Conservation (phyloP, 2,797 vertebrate genomes). For the Enteromius thamalakanensis region DNA sequence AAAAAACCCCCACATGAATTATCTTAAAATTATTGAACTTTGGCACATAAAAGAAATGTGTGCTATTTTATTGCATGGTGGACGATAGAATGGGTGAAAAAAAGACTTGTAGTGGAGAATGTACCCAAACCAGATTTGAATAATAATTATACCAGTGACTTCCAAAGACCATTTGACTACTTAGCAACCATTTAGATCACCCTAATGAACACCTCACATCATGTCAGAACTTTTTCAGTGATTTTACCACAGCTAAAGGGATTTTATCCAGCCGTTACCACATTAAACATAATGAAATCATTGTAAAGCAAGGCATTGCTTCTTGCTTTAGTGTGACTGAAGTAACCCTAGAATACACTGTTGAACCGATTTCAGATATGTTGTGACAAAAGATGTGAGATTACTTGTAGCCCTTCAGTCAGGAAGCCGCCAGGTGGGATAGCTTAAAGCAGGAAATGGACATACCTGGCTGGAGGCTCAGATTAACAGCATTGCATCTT, state of each 20-base stretch:
- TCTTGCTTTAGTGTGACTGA: background rate
- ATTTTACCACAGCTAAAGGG: background rate
- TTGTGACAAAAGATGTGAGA: constrained; percentile 36
- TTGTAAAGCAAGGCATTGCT: background rate
- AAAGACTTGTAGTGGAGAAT: background rate
- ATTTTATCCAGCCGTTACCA: background rate
- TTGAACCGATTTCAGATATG: constrained; percentile 7
- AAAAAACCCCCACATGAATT: no score
- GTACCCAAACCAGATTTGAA: background rate
- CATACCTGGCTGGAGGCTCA: constrained; percentile 37
- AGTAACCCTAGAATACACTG: constrained; percentile 2
- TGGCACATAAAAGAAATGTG: background rate
- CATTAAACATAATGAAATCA: background rate
- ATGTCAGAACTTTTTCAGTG: background rate
- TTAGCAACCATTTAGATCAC: background rate
- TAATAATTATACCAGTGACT: background rate
- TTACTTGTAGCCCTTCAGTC: constrained; percentile 1
- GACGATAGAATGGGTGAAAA: background rate
- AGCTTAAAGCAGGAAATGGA: constrained; percentile 51
- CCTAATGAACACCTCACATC: background rate
- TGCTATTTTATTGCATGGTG: background rate
- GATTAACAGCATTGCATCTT: constrained; percentile 20
- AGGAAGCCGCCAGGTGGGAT: constrained; percentile 49
- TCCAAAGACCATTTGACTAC: background rate
- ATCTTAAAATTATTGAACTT: background rate